Evolutionary conservation across 2,888 invertebrate genomes (phyloP).

Genomic region (Ormia ochracea): DNA sequence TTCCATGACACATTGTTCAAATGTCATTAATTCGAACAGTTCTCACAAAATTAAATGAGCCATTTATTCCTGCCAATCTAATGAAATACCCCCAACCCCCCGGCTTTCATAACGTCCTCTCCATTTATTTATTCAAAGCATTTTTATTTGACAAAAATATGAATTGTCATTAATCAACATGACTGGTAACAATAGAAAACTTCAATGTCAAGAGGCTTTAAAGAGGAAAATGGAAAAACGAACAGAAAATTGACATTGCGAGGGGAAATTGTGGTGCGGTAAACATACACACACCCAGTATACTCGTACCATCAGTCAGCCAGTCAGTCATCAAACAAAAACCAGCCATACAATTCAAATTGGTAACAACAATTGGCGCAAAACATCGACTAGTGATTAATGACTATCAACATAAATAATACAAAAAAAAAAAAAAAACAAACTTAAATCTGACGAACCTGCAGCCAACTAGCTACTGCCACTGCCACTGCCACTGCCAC

Average conservation of each 20-base stretch:
- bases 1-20: constrained; percentile 12
- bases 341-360: constrained; percentile 62
- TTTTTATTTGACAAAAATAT: constrained; percentile 60
- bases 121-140: constrained; percentile 45
- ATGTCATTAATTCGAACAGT: constrained; percentile 19
- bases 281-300: constrained; percentile 9
- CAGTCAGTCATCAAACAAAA: constrained; percentile 9
- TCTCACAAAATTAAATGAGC: constrained; percentile 34
- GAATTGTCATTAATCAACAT: constrained; percentile 66
- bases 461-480: no score
- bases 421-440: not conserved
- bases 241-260: constrained; percentile 20
- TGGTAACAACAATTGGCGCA: constrained; percentile 60
- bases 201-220: constrained; percentile 61
- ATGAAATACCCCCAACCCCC: not conserved
- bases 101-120: no score
- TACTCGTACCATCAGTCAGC: not conserved
- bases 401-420: constrained; percentile 62
- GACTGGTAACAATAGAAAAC: constrained; percentile 45
- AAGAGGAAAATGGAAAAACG: not conserved
- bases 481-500: no score
- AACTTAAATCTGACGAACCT: constrained; percentile 45
- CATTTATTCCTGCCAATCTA: not conserved
- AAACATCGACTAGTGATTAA: constrained; percentile 64
- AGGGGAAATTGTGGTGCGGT: constrained; percentile 46